Evolutionary conservation across 64 coral and sea anemone genomes (phyloP), one percentile per base, ranked within the genome.

Genomic region (Acropora yongei): DNA sequence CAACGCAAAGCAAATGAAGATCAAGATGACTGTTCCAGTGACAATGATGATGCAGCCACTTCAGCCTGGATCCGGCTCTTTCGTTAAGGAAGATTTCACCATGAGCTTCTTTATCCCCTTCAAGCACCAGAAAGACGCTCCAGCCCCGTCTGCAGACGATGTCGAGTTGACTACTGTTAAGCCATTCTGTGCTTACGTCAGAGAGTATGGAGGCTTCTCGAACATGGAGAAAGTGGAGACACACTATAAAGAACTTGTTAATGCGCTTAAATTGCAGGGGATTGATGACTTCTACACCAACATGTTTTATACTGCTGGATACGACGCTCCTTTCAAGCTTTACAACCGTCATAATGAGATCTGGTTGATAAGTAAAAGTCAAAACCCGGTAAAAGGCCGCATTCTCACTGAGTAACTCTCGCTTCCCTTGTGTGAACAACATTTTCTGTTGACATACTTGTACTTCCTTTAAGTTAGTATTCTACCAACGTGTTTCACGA

Each of bases 21-120:
- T 98, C n/a, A 40, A 89, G 6, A 98, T 98, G 93, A 95, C 96
- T 41, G 94, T 77, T 5, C 96, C 96, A n/a, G 96, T 98, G 4
- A 50, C 92, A 10, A 88, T 76, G n/a, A 30, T 90, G 73, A 93
- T 98, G 61, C 90, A 98, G 9, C 80, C 90, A 18, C 19, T 7
- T 8, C 61, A 71, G 43, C 1, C 82, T n/a, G 85, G 57, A 2
- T 88, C 91, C 13, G 87, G 87, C 8, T 78, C 93, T 10, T 98
- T 92, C 57, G 87, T 66, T 44, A 86, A 93, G n/a, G 69, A 65
- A 2, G 93, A 95, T 75, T 95, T 90, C 77, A 98, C 93, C 8
- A 78, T 90, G 65, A 95, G 89, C 69, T 98, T 98, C 69, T 98
- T 98, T 9, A 85, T 95, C 19, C 90, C 96, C 8, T 98, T 87